phyloP scores from a whole-genome alignment of 2,888 invertebrate genomes.

The Nephrocerus scutellatus region DNA sequence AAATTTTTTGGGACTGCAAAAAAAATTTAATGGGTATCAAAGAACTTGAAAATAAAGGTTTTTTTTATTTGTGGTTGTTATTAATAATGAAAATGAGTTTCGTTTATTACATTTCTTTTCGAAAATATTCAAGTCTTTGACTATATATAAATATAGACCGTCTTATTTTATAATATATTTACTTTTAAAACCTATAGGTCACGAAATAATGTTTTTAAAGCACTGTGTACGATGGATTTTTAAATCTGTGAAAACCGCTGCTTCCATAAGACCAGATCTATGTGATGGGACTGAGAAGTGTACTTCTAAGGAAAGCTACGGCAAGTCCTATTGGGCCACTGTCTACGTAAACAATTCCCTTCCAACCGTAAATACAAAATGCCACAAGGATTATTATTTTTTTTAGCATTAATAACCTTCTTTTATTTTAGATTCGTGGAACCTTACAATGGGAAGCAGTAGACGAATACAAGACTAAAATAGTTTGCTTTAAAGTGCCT shows the following conservation, averaged over 20 bases:
- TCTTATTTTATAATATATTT: too few species aligned
- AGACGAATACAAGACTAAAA: slow-evolving; percentile 29
- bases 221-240: slow-evolving; percentile 41
- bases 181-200: too few species aligned
- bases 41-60: too few species aligned
- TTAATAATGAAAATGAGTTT: too few species aligned
- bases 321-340: slow-evolving; percentile 37
- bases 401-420: not conserved
- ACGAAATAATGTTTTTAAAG: slow-evolving; percentile 33
- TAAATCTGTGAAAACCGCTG: slow-evolving; percentile 33
- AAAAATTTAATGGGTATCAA: too few species aligned
- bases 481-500: slow-evolving; percentile 43
- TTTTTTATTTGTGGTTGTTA: too few species aligned
- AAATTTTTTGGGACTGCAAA: too few species aligned
- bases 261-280: slow-evolving; percentile 39
- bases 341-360: slow-evolving; percentile 34
- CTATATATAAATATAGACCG: too few species aligned
- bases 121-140: too few species aligned
- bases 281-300: slow-evolving; percentile 38
- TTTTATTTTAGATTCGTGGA: slow-evolving; percentile 42
- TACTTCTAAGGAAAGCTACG: slow-evolving; percentile 28
- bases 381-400: not conserved
- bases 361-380: slow-evolving; percentile 32
- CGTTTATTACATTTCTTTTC: too few species aligned
- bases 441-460: slow-evolving; percentile 41